Conservation (phyloP, 1,140 invertebrate genomes). For the Euschistus heros region DNA sequence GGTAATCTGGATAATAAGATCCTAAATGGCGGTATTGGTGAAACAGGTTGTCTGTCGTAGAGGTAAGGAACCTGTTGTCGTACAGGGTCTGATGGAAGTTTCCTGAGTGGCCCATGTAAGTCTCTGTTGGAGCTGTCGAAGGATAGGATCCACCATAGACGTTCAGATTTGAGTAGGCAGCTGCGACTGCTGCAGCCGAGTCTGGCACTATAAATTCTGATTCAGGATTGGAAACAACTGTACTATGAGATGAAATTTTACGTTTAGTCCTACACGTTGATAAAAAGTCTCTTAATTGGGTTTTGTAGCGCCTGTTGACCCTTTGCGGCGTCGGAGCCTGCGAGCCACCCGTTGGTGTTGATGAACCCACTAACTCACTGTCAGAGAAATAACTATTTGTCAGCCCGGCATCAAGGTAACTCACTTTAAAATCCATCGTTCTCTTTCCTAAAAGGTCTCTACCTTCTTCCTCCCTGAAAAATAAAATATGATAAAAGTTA, state of each 20-base stretch:
- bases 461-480: slow-evolving; percentile 90
- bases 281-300: slow-evolving; percentile 81
- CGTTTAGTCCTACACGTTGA: slow-evolving; percentile 84
- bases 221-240: slow-evolving; percentile 34
- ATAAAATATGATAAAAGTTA: slow-evolving; percentile 4
- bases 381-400: slow-evolving; percentile 83
- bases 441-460: slow-evolving; percentile 89
- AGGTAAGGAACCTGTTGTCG: slow-evolving; percentile 60
- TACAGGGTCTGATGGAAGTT: slow-evolving; percentile 62
- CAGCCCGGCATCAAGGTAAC: slow-evolving; percentile 84
- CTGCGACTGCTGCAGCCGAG: slow-evolving; percentile 48
- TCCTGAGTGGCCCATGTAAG: slow-evolving; percentile 54
- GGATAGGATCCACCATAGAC: slow-evolving; percentile 61
- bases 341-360: slow-evolving; percentile 29
- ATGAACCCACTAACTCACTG: slow-evolving; percentile 55
- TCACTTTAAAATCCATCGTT: slow-evolving; percentile 98
- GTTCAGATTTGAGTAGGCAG: slow-evolving; percentile 71
- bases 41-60: slow-evolving; percentile 68
- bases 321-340: slow-evolving; percentile 52
- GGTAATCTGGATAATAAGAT: slow-evolving; percentile 68
- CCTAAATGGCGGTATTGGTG: slow-evolving; percentile 70
- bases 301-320: slow-evolving; percentile 80
- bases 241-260: slow-evolving; percentile 49
- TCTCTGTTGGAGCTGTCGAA: slow-evolving; percentile 43
- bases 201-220: slow-evolving; percentile 56